phyloP scores from a whole-genome alignment of 2,888 invertebrate species.

The Eilema depressum region DNA sequence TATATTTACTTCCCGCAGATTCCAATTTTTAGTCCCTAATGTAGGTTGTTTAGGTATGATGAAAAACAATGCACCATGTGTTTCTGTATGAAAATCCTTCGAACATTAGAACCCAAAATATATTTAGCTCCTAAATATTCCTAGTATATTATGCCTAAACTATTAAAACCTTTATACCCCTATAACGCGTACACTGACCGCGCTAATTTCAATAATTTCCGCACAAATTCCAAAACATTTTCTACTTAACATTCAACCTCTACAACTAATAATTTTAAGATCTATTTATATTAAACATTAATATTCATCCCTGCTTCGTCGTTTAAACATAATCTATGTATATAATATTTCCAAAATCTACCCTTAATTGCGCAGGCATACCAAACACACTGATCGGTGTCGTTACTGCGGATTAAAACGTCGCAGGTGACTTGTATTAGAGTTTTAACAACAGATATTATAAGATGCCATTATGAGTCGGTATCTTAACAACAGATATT shows the following conservation, averaged over 20 bases:
- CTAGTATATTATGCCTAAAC: not conserved
- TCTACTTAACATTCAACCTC: constrained; percentile 3
- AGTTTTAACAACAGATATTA: constrained; percentile 33
- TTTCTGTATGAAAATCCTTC: too few species aligned
- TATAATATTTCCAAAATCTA: constrained; percentile 3
- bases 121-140: not conserved
- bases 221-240: not conserved
- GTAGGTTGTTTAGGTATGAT: too few species aligned
- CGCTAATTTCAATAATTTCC: not conserved
- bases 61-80: too few species aligned
- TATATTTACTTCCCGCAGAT: too few species aligned
- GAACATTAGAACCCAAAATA: too few species aligned
- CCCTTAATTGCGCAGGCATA: constrained; percentile 10
- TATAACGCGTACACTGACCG: not conserved
- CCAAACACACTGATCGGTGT: constrained; percentile 29
- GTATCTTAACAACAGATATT: constrained; percentile 29
- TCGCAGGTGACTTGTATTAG: constrained; percentile 52
- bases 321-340: too few species aligned
- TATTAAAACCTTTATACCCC: not conserved
- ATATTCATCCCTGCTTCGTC: constrained; percentile 39
- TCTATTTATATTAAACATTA: constrained; percentile 26
- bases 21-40: too few species aligned
- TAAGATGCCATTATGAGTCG: constrained; percentile 9
- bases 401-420: constrained; percentile 44
- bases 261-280: not conserved